Conservation (phyloP, 2,888 invertebrate genomes). For the Noctua fimbriata region DNA sequence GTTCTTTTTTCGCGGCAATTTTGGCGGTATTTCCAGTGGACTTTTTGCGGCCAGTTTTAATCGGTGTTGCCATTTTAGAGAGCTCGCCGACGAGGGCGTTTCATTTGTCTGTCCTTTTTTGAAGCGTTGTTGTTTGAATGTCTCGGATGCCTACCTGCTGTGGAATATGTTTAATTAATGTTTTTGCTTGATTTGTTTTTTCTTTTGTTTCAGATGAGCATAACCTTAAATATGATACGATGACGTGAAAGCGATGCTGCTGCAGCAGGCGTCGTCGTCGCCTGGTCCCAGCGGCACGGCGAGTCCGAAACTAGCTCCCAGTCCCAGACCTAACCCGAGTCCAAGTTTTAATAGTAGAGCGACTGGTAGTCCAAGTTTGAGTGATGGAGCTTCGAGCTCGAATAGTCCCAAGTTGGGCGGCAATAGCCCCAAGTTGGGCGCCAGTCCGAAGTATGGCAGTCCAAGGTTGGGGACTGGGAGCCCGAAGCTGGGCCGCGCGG, state of each 20-base stretch:
- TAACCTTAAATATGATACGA: slow-evolving; percentile 80
- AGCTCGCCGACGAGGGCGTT: slow-evolving; percentile 72
- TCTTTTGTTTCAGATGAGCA: slow-evolving; percentile 76
- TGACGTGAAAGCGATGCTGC: slow-evolving; percentile 88
- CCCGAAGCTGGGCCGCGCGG: slow-evolving; percentile 76
- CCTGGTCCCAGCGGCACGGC: slow-evolving; percentile 89
- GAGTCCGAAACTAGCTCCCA: slow-evolving; percentile 83
- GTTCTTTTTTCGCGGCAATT: slow-evolving; percentile 85
- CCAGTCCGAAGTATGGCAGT: slow-evolving; percentile 86
- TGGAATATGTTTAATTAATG: slow-evolving; percentile 46
- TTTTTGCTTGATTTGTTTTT: slow-evolving; percentile 51
- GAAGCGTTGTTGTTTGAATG: slow-evolving; percentile 66
- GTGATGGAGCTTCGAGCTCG: slow-evolving; percentile 76
- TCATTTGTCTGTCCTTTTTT: slow-evolving; percentile 77
- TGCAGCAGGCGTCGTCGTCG: slow-evolving; percentile 88
- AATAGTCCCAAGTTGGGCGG: slow-evolving; percentile 71
- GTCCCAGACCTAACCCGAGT: slow-evolving; percentile 78
- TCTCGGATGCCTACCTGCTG: slow-evolving; percentile 53
- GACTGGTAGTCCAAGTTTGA: slow-evolving; percentile 78
- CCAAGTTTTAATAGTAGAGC: slow-evolving; percentile 70
- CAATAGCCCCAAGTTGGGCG: slow-evolving; percentile 77
- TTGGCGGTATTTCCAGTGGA: slow-evolving; percentile 78
- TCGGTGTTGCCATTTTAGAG: slow-evolving; percentile 86
- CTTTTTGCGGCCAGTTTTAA: slow-evolving; percentile 87
- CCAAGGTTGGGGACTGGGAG: slow-evolving; percentile 87